Evolutionary conservation across 2,113 vertebrate species (phyloP), one percentile per base, ranked within the genome.

Genomic region (Campylomormyrus tamandua): DNA sequence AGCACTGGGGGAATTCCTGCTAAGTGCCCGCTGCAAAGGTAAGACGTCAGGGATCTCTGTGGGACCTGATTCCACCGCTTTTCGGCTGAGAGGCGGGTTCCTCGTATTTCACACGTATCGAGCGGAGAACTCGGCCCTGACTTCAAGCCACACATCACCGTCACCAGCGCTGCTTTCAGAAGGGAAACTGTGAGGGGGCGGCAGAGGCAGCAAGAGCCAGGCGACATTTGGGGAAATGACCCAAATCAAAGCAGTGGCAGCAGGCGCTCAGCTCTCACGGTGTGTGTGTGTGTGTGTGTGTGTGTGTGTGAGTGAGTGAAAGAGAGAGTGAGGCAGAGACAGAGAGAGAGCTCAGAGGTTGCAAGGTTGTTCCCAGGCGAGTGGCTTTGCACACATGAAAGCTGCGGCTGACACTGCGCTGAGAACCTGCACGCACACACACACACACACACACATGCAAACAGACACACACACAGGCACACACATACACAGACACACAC

Each of bases 341-440:
- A 27, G 42, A 90, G 90, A 89, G 90, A 84, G 86, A 13, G 83
- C 13, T 15, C 62, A 70, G n/a, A 27, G 62, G 10, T 13, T 70
- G 62, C 58, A 91, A 46, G 45, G 84, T 90, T 87, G 93, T 90
- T 96, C 95, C 93, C 95, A 96, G 93, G 92, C 95, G 94, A 93
- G 96, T 95, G 95, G 96, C 94, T 95, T 89, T 84, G 92, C 89
- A 85, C 89, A 95, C 94, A 96, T 94, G 95, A 96, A 94, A 94
- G 93, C 46, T 92, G 95, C 93, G 95, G 96, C 95, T 94, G 92
- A 50, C 93, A 52, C 90, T 13, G 17, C 2, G 13, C 56, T 49
- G 80, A 39, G 83, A 35, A 31, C 39, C 85, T 39, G 86, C 88
- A 48, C 27, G 27, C 56, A 49, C 62, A 88, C 45, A 77, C 45